These are phyloP conservation scores for Hybognathus amarus DNA, from an alignment of 2,797 vertebrate species.

Conservation along the genomic window DNA sequence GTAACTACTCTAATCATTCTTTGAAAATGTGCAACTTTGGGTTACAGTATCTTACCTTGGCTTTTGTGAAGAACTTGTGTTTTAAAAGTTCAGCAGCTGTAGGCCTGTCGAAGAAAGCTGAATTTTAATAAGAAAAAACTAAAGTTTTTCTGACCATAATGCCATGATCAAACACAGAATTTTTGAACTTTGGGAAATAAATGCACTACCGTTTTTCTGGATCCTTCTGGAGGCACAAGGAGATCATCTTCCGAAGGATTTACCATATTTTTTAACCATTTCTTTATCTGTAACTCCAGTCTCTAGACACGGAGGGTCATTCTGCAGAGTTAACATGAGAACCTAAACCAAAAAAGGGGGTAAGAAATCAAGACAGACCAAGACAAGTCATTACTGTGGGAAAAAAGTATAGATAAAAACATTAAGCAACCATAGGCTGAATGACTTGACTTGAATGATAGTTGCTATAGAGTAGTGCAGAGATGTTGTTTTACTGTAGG, in stretches of 20 bases:
- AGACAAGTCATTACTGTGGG: background rate
- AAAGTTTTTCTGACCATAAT: background rate
- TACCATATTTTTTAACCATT: conserved; percentile 95
- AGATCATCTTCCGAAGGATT: conserved; percentile 94
- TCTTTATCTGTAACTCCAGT: conserved; percentile 98
- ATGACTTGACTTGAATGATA: background rate
- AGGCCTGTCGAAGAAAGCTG: conserved; percentile 80
- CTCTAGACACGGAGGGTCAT: conserved; percentile 92
- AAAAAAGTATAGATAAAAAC: background rate
- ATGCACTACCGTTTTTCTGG: conserved; percentile 91
- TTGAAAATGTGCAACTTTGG: background rate
- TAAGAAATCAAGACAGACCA: background rate
- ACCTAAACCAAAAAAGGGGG: conserved; percentile 74
- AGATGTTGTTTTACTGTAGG: background rate
- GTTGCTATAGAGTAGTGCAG: background rate
- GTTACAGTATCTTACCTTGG: conserved; percentile 83
- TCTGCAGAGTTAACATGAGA: conserved; percentile 95
- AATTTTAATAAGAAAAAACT: conserved; percentile 8
- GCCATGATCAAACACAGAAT: background rate
- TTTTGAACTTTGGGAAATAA: background rate
- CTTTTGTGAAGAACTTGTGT: conserved; percentile 98
- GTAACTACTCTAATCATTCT: background rate
- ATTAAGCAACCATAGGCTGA: background rate
- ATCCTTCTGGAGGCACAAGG: conserved; percentile 95
- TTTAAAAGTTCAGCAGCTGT: conserved; percentile 94